Evolutionary conservation across 2,113 vertebrate genomes (phyloP).

Genomic region (Seriola rivoliana): DNA sequence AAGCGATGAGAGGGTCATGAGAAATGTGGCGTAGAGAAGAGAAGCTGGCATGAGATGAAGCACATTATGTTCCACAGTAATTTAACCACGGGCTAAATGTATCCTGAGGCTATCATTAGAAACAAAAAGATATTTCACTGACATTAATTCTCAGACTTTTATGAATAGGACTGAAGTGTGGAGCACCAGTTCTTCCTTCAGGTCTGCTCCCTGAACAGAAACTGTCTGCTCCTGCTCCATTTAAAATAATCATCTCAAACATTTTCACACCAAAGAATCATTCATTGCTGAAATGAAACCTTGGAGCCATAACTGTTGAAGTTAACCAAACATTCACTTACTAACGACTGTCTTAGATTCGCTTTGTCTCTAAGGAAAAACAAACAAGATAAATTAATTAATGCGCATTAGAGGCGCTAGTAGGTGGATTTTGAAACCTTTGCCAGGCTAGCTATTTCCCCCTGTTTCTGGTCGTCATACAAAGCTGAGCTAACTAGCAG

Average conservation of each 20-base stretch:
- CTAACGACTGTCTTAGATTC: not conserved
- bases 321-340: no score
- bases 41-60: not conserved
- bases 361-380: no score
- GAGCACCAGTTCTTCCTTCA: not conserved
- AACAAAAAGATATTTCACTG: conserved; percentile 2
- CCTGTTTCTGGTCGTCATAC: no score
- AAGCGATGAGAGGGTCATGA: conserved; percentile 21
- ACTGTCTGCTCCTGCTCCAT: not conserved
- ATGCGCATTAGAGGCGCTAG: no score
- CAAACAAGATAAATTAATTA: no score
- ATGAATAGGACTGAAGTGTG: not conserved
- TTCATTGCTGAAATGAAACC: no score
- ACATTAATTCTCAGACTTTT: not conserved
- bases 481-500: no score
- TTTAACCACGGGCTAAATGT: conserved; percentile 24
- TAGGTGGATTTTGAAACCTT: no score
- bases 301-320: not conserved
- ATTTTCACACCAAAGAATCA: no score
- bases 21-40: not conserved
- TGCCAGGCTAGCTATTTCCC: no score
- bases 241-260: not conserved
- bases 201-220: not conserved
- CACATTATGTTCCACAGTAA: conserved; percentile 3
- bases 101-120: not conserved